Evolutionary conservation across 2,888 invertebrate genomes (phyloP), one percentile per base, ranked within the genome.

Genomic region (Nephrotoma flavescens): DNA sequence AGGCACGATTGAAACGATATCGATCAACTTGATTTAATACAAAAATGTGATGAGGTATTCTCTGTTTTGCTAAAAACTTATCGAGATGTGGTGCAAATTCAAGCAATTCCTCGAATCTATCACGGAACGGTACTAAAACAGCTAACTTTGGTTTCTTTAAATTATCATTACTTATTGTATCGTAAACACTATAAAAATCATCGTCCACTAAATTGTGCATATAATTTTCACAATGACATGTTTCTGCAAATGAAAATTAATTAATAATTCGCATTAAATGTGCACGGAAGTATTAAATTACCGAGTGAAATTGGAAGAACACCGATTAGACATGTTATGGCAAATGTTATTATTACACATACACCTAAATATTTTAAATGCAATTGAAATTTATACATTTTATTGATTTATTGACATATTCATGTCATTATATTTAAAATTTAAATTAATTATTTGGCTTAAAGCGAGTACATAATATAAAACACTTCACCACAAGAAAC

Each of bases 61-160:
- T 93, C 91, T 99, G 98, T 87, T 94, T 94, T 83, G 93, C 93
- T 47, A 99, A 92, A 91, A 98, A 99, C 52, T 93, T 92, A 89
- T 96, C 94, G 92, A 99, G 95, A 90, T 98, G 96, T 6, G 99
- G 98, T 11, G 95, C 96, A 92, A 99, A 99, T 89, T 95, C 95
- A 87, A 98, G 91, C n/a, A 99, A 93, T 91, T 99, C 99, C 89
- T 99, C 98, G 90, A 98, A 98, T 88, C 99, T 93, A 91, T 99
- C 98, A 89, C 99, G 93, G 92, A 97, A 99, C 86, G 99, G 99
- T 86, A 99, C 97, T 88, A 99, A 92, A 87, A 99, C 93, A 85
- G 98, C 98, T 89, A 99, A 92, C 89, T 93, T 93, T 90, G 95
- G 94, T 42, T 89, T 88, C 2, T 86, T 86, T 71, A 71, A 71